Evolutionary conservation across 2,888 invertebrate genomes (phyloP).

Genomic region (Gymnocheta viridis): DNA sequence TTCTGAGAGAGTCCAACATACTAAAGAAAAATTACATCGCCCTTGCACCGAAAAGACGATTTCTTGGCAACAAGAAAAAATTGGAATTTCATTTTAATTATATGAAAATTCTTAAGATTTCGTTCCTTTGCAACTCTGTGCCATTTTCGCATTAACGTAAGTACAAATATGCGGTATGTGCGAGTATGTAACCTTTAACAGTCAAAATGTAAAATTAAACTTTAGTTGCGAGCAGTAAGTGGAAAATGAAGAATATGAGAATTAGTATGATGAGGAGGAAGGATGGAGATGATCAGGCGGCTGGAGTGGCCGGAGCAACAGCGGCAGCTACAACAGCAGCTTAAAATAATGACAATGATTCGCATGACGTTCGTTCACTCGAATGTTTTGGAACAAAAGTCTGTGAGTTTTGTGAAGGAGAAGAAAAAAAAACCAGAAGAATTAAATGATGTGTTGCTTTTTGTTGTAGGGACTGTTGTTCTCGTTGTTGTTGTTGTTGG

Average conservation of each 20-base stretch:
- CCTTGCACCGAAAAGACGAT: too few species aligned
- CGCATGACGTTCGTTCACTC: conserved; percentile 67
- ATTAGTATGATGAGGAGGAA: conserved; percentile 31
- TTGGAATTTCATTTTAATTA: too few species aligned
- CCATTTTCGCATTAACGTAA: conserved; percentile 43
- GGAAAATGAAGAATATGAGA: conserved; percentile 30
- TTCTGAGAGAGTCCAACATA: too few species aligned
- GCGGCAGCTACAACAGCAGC: conserved; percentile 60
- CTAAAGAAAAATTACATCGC: not conserved
- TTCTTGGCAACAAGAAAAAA: too few species aligned
- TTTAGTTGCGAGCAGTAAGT: conserved; percentile 29
- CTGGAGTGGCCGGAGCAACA: conserved; percentile 50
- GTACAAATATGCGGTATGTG: conserved; percentile 59
- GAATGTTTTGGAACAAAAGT: conserved; percentile 64
- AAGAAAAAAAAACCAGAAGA: too few species aligned
- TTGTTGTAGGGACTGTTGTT: conserved; percentile 63
- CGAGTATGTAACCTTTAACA: conserved; percentile 70
- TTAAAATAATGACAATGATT: conserved; percentile 70
- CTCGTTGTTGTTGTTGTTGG: conserved; percentile 5
- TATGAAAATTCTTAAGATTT: not conserved
- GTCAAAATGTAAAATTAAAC: conserved; percentile 67
- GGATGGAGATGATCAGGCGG: conserved; percentile 37
- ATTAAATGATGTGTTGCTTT: conserved; percentile 66
- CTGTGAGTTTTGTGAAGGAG: conserved; percentile 30
- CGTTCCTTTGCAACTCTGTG: conserved; percentile 22